These are phyloP conservation scores for Lepidochitona cinerea DNA, from an alignment of 2,888 invertebrate genomes.

Conservation along the genomic window DNA sequence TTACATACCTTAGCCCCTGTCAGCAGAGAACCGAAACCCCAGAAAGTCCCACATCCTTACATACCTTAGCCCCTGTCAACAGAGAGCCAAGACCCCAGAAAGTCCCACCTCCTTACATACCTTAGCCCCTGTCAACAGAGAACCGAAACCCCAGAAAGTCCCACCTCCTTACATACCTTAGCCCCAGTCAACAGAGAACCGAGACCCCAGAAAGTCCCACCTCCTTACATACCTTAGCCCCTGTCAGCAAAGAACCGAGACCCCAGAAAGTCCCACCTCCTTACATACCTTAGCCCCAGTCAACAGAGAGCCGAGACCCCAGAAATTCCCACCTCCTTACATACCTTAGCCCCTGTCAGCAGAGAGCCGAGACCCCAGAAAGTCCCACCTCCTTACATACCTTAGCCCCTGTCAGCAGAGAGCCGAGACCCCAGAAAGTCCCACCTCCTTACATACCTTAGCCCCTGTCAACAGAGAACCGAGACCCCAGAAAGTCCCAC, in stretches of 20 bases:
- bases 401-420: conserved; percentile 74
- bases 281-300: conserved; percentile 68
- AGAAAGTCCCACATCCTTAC: conserved; percentile 79
- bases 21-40: conserved; percentile 79
- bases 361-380: conserved; percentile 81
- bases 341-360: conserved; percentile 72
- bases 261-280: conserved; percentile 83
- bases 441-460: conserved; percentile 74
- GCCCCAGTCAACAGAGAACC: conserved; percentile 77
- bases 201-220: conserved; percentile 81
- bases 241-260: conserved; percentile 78
- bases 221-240: conserved; percentile 70
- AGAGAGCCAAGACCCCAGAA: conserved; percentile 81
- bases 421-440: conserved; percentile 81
- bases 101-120: conserved; percentile 76
- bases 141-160: conserved; percentile 81
- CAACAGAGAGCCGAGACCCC: conserved; percentile 79
- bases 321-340: conserved; percentile 79
- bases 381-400: conserved; percentile 76
- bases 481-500: conserved; percentile 81
- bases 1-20: conserved; percentile 68
- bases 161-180: conserved; percentile 74
- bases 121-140: conserved; percentile 74
- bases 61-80: conserved; percentile 72
- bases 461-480: conserved; percentile 77